A percentile compares a stretch with the other conserved stretches of the same genome.
Conservation (phyloP, 2,888 invertebrate species). For the Alentia gelatinosa region DNA sequence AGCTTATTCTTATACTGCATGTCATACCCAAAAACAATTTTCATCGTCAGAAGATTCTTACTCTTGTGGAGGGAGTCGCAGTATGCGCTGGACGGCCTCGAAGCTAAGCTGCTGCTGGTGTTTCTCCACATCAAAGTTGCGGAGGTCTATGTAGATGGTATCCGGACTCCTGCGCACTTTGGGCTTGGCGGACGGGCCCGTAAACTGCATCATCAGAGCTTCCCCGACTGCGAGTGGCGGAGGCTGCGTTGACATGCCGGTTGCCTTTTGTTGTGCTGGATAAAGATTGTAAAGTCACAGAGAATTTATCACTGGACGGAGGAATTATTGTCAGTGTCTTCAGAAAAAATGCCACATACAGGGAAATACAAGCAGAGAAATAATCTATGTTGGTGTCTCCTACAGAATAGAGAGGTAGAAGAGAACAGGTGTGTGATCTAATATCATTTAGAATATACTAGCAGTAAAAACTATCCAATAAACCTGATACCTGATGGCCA, state of each 20-base stretch:
- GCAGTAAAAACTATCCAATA: no score
- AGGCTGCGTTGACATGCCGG: neutral
- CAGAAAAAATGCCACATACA: neutral
- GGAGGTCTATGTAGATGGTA: conserved; percentile 76
- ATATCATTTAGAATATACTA: no score
- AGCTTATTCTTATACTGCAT: no score
- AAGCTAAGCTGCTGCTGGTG: conserved; percentile 72
- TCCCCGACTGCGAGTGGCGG: neutral
- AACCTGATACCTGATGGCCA: no score
- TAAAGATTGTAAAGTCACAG: no score
- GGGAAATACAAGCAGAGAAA: no score
- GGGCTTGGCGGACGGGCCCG: conserved; percentile 57
- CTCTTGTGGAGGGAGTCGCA: conserved; percentile 63
- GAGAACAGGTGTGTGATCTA: no score
- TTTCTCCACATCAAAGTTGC: conserved; percentile 73
- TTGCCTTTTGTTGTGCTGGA: neutral
- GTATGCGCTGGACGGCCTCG: conserved; percentile 72
- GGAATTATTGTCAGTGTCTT: neutral
- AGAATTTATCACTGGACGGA: no score
- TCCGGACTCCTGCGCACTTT: conserved; percentile 60
- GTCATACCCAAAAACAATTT: no score
- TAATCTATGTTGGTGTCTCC: no score
- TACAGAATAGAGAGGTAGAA: no score
- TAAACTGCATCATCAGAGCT: neutral
- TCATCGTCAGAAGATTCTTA: no score